Conservation (phyloP, 2,797 vertebrate species). For the Aulostomus chinensis region DNA sequence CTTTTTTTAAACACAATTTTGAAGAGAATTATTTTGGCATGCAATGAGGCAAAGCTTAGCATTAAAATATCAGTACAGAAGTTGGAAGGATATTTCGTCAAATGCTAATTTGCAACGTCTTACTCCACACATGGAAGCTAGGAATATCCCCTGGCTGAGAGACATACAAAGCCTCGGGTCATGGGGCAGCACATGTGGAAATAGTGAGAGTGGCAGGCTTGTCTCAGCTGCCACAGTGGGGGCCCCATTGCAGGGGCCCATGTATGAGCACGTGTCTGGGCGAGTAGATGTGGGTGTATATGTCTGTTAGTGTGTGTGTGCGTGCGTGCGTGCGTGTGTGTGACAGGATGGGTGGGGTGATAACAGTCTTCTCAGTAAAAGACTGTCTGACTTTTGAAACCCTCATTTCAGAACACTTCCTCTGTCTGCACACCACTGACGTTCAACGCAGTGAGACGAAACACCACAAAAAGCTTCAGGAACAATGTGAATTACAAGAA, state of each 20-base stretch:
- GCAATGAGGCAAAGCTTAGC: too few species aligned
- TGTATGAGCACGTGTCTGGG: constrained; percentile 33
- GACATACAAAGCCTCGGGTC: constrained; percentile 50
- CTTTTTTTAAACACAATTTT: too few species aligned
- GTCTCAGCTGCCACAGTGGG: constrained; percentile 46
- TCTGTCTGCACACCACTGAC: constrained; percentile 46
- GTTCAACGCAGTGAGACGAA: constrained; percentile 23
- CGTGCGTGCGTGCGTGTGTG: constrained; percentile 16
- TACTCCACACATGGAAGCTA: constrained; percentile 29
- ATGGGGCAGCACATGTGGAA: constrained; percentile 40
- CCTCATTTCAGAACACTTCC: constrained; percentile 56
- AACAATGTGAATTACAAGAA: neutral
- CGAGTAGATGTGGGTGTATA: constrained; percentile 19
- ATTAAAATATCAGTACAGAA: neutral
- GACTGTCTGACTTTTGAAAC: constrained; percentile 58
- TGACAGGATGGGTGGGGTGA: constrained; percentile 69
- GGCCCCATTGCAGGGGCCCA: constrained; percentile 21
- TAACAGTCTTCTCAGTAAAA: constrained; percentile 52
- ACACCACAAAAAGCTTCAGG: neutral
- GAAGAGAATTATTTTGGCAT: too few species aligned
- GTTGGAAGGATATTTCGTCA: neutral
- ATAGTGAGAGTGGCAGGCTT: constrained; percentile 30
- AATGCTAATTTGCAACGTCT: constrained; percentile 6
- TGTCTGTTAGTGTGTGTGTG: constrained; percentile 24
- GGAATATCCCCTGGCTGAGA: constrained; percentile 41